Evolutionary conservation across 2,888 invertebrate genomes (phyloP), one percentile per base, ranked within the genome.

Genomic region (Nudaria mundana): DNA sequence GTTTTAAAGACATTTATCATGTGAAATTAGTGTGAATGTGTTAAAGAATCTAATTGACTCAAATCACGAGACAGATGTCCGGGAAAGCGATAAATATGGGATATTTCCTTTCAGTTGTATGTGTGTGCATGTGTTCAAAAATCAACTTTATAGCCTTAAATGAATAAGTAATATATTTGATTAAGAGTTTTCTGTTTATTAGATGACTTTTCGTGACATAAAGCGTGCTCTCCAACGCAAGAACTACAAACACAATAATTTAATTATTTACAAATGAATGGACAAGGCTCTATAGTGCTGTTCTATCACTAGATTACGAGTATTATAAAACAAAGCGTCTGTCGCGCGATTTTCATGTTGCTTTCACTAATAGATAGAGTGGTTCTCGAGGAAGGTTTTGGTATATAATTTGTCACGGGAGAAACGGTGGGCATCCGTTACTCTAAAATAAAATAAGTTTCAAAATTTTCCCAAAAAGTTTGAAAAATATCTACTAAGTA

Each of bases 21-120:
- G 44, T 30, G 25, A 48, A 52, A 38, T 55, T 47, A 62, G 50
- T 50, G 44, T 48, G 22, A 48, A 46, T 33, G 48, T 25, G 46
- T 47, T 55, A 58, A 62, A 55, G 47, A 39, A 37, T 52, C 56
- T 69, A 69, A 69, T 69, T 67, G 63, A 62, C 56, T 58, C 48
- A 59, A 66, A 65, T 61, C 57, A 56, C 39, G 64, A 60, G 66
- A 69, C 67, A 69, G 63, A 62, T 37, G 14, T 52, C 49, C 43
- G 35, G 43, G 40, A 52, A 52, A 52, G 56, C 52, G 56, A 63
- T 50, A 55, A 50, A 64, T 49, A 45, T 32, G 22, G 34, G 44
- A 51, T 47, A 33, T 52, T 54, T 56, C 53, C 37, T 31, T 44
- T 41, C 33, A 24, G 11, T 10, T n/a, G 6, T 2, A 3, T n/a